Conservation (phyloP, 2,113 vertebrate genomes). For the Axis porcinus region DNA sequence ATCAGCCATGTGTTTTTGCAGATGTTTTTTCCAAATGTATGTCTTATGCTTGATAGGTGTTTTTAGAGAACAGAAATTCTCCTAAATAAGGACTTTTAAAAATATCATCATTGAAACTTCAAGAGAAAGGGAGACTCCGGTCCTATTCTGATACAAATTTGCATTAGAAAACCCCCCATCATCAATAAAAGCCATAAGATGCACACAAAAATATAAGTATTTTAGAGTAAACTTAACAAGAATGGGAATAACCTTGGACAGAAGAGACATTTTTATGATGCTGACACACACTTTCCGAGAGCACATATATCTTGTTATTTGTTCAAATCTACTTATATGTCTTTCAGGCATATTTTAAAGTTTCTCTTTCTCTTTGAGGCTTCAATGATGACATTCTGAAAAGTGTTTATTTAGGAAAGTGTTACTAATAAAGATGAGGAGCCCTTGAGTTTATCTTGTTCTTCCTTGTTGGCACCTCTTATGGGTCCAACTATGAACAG, state of each 20-base stretch:
- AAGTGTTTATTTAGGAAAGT: neutral
- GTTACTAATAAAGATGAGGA: neutral
- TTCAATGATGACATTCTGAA: neutral
- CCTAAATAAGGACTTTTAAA: neutral
- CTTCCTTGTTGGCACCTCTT: neutral
- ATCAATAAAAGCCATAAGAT: neutral
- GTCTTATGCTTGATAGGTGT: neutral
- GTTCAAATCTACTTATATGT: neutral
- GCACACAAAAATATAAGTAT: neutral
- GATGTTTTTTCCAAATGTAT: neutral
- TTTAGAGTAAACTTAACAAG: neutral
- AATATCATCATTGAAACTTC: neutral
- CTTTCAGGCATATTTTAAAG: neutral
- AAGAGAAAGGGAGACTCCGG: neutral
- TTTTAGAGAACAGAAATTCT: neutral
- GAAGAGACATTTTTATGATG: neutral
- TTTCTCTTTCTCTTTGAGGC: neutral
- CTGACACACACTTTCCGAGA: neutral
- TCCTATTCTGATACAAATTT: neutral
- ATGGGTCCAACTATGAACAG: neutral
- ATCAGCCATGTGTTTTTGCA: neutral
- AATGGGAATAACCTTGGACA: neutral
- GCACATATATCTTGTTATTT: neutral
- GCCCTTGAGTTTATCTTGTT: neutral
- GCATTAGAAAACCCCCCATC: too few relatives aligned